phyloP scores from a whole-genome alignment of 2,113 vertebrate genomes.

The Trachemys scripta region DNA sequence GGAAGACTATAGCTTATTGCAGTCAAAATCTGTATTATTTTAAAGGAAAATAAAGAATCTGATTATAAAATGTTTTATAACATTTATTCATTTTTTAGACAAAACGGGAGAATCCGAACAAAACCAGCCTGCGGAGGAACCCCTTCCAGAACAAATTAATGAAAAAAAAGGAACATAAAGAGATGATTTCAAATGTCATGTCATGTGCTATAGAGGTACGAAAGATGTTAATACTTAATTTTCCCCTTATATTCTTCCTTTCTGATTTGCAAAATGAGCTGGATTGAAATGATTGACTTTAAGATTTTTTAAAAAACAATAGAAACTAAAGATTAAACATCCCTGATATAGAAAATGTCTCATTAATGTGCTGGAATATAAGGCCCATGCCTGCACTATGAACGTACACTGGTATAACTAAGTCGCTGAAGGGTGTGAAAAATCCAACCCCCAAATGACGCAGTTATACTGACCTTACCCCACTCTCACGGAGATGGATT shows the following conservation, averaged over 20 bases:
- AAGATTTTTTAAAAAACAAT: neutral
- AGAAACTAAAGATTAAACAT: neutral
- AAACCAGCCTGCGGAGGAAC: neutral
- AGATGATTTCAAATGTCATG: neutral
- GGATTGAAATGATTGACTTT: neutral
- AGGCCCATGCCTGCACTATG: neutral
- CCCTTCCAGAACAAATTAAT: neutral
- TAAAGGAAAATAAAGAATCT: neutral
- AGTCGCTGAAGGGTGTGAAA: neutral
- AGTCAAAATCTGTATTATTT: neutral
- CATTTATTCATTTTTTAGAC: neutral
- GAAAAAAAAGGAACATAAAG: neutral
- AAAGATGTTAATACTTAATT: neutral
- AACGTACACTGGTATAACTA: neutral
- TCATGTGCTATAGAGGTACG: neutral
- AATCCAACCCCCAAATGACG: neutral
- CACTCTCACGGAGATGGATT: neutral
- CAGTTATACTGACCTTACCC: neutral
- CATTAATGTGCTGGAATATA: neutral
- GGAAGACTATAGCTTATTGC: neutral
- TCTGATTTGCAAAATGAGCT: neutral
- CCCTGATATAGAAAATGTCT: neutral
- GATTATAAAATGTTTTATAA: neutral
- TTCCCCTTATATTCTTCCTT: neutral
- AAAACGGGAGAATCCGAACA: neutral